Evolutionary conservation across 2,797 vertebrate species (phyloP).

Genomic region (Sebastiscus albofasciatus): DNA sequence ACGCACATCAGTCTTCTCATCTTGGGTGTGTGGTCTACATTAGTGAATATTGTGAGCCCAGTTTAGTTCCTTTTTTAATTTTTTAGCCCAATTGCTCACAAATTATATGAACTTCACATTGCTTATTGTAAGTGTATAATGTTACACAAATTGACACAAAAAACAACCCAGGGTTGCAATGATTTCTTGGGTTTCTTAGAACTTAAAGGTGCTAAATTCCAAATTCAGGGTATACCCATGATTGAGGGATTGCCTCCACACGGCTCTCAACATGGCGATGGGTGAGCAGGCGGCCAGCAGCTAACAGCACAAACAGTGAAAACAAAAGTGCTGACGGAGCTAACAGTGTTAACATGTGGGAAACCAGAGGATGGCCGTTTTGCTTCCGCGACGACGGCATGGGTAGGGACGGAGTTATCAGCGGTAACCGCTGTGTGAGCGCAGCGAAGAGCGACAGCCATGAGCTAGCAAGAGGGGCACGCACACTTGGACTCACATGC

Average conservation of each 20-base stretch:
- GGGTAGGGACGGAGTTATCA: too few relatives aligned
- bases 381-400: too few relatives aligned
- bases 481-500: neutral
- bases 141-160: neutral
- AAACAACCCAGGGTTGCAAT: neutral
- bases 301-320: too few relatives aligned
- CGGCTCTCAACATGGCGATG: neutral
- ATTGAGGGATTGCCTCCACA: neutral
- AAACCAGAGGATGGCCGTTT: too few relatives aligned
- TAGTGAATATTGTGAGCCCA: neutral
- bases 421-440: neutral
- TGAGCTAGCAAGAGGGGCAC: too few relatives aligned
- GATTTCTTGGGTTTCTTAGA: neutral
- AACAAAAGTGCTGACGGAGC: neutral
- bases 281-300: neutral
- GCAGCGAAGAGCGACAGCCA: too few relatives aligned
- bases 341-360: too few relatives aligned
- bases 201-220: neutral
- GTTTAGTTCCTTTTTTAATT: neutral
- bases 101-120: neutral
- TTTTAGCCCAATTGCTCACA: neutral
- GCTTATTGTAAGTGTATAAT: neutral
- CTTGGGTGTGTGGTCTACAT: neutral
- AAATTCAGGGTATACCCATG: neutral
- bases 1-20: conserved; percentile 15